phyloP scores from a whole-genome alignment of 2,888 invertebrate genomes.

The Sinohyriopsis cumingii region DNA sequence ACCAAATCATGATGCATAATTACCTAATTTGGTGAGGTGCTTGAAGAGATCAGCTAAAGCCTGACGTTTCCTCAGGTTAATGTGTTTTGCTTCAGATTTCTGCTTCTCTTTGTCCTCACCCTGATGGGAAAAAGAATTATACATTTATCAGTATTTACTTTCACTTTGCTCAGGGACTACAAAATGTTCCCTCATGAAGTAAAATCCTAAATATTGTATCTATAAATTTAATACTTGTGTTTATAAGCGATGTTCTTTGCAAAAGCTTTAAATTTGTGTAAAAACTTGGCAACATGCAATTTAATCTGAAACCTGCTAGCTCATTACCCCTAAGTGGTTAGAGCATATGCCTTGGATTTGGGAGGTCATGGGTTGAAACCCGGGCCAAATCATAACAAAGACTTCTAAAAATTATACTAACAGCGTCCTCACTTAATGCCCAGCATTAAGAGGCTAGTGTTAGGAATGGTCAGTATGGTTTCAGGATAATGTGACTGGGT shows the following conservation, averaged over 20 bases:
- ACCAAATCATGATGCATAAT: conserved; percentile 4
- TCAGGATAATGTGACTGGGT: too few species aligned
- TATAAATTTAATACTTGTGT: neutral
- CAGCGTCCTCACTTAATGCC: too few species aligned
- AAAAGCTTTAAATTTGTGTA: too few species aligned
- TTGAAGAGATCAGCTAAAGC: conserved; percentile 90
- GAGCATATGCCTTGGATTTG: too few species aligned
- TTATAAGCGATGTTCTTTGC: neutral
- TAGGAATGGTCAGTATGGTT: too few species aligned
- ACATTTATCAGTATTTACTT: neutral
- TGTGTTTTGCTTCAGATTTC: conserved; percentile 80
- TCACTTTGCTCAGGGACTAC: neutral
- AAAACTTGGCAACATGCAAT: too few species aligned
- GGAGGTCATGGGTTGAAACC: too few species aligned
- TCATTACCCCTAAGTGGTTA: too few species aligned
- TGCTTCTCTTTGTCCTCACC: conserved; percentile 69
- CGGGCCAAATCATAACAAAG: too few species aligned
- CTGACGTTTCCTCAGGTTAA: conserved; percentile 88
- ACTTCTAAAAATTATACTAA: too few species aligned
- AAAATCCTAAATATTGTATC: neutral
- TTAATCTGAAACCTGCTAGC: too few species aligned
- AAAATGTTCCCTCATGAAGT: neutral
- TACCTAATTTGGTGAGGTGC: conserved; percentile 77
- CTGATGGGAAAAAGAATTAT: conserved; percentile 31
- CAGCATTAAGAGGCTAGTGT: too few species aligned